These are phyloP conservation scores for Spea multiplicata DNA, from an alignment of 2,113 vertebrate genomes.

Conservation along the genomic window DNA sequence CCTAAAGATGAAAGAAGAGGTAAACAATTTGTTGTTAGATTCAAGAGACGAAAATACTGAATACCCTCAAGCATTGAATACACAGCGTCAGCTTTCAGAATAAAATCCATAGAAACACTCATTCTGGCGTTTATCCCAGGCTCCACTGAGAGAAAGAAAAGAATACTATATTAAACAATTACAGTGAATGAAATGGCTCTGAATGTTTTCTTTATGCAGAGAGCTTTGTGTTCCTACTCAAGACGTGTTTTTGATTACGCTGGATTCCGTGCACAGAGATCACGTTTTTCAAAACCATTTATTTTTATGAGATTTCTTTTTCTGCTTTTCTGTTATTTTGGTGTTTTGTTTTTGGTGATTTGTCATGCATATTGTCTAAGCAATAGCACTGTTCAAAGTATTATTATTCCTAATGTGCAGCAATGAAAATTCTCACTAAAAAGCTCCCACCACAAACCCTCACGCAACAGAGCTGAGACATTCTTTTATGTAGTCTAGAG, in stretches of 20 bases:
- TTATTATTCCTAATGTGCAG: too few species aligned
- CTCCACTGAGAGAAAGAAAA: constrained; percentile 22
- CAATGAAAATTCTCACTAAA: too few species aligned
- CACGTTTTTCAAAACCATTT: constrained; percentile 32
- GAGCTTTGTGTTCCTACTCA: constrained; percentile 39
- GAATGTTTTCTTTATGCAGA: constrained; percentile 40
- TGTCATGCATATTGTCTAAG: constrained; percentile 5
- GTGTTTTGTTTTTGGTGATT: neutral
- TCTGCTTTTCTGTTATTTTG: constrained; percentile 13
- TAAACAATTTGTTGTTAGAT: constrained; percentile 45
- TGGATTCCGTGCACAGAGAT: constrained; percentile 31
- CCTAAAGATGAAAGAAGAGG: constrained; percentile 32
- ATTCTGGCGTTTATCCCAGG: constrained; percentile 39
- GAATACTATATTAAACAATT: constrained; percentile 47
- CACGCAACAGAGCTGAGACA: too few species aligned
- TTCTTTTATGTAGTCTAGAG: too few species aligned
- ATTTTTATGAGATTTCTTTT: constrained; percentile 31
- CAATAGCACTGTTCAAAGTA: neutral
- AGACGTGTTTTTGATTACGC: constrained; percentile 40
- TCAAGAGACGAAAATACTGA: constrained; percentile 29
- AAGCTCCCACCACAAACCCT: too few species aligned
- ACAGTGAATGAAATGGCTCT: constrained; percentile 46
- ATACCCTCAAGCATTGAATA: constrained; percentile 39
- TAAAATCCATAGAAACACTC: constrained; percentile 45
- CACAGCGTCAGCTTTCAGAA: constrained; percentile 38